Base-by-base conservation (phyloP, 2,888 invertebrate genomes). In the Oconnorella tubifera region DNA sequence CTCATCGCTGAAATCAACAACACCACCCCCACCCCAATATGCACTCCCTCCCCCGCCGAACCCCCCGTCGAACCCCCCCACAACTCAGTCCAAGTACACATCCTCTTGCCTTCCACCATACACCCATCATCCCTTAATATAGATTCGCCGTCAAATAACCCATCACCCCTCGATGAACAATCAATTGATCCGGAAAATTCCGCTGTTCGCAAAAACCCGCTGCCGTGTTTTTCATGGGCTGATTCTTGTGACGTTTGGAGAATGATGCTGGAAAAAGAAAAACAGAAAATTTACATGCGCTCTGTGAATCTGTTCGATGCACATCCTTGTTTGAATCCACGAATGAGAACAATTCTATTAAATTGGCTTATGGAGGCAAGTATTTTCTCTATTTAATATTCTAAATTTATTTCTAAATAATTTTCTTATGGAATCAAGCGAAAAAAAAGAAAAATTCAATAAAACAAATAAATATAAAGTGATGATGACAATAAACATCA, bases 361-460 rank as follows among this genome's bases (percentile, higher is more conserved):
- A 97, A 99, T 82, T 99, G 99, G 99, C 84, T 98, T 63, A 93
- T 92, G 84, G 97, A 98, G 87, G 89, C 89, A 40, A 40, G 10
- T 40, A 19, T 19, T 40, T 10, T 19, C 40, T 19, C 40, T 19
- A 14, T 19, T 19, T 14, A 14, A 40, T 14, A 14, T 40, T 40
- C 19, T 40, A 40, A 40, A 14, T 40, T 40, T 40, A n/a, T n/a
- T n/a, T n/a, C n/a, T n/a, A n/a, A n/a, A n/a, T n/a, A n/a, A n/a
- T n/a, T n/a, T n/a, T n/a, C n/a, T n/a, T n/a, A n/a, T n/a, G n/a
- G n/a, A n/a, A n/a, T n/a, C n/a, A n/a, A n/a, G n/a, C n/a, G n/a
- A n/a, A n/a, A n/a, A n/a, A n/a, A n/a, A n/a, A n/a, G n/a, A n/a
- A n/a, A n/a, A n/a, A n/a, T n/a, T n/a, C n/a, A n/a, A n/a, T n/a